These are phyloP conservation scores for Catonia carolina DNA, from an alignment of 2,888 invertebrate species.

Conservation along the genomic window DNA sequence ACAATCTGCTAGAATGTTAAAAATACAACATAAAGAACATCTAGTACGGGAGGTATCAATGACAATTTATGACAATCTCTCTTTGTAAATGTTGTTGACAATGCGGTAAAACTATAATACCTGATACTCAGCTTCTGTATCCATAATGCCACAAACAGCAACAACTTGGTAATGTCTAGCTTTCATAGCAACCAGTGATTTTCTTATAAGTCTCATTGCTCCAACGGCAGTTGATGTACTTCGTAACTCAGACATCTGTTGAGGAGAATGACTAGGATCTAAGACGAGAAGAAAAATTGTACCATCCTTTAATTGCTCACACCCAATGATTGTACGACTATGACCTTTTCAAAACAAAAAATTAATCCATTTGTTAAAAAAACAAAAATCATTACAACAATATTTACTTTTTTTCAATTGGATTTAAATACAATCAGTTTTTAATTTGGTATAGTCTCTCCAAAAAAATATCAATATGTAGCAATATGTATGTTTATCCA, in stretches of 20 bases:
- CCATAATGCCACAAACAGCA: constrained; percentile 65
- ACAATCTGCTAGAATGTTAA: too few species aligned
- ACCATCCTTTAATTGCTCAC: constrained; percentile 66
- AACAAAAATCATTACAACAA: too few species aligned
- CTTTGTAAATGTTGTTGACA: too few species aligned
- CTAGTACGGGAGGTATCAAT: too few species aligned
- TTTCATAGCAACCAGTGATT: constrained; percentile 68
- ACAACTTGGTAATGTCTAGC: constrained; percentile 84
- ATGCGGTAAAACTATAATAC: too few species aligned
- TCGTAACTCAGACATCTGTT: constrained; percentile 64
- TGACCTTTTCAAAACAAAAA: constrained; percentile 56
- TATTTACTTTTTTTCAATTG: too few species aligned
- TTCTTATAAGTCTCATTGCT: constrained; percentile 60
- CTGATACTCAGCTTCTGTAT: constrained; percentile 67
- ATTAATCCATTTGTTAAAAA: not conserved
- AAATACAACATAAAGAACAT: too few species aligned
- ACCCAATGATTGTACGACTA: constrained; percentile 82
- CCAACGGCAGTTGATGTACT: constrained; percentile 52
- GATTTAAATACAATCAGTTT: too few species aligned
- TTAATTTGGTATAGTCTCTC: too few species aligned
- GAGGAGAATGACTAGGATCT: constrained; percentile 77
- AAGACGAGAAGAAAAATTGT: constrained; percentile 63
- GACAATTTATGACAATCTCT: too few species aligned
- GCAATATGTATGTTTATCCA: too few species aligned
- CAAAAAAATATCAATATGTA: too few species aligned